Evolutionary conservation across 2,888 invertebrate species (phyloP), one percentile per base, ranked within the genome.

Genomic region (Lepidonotus clava): DNA sequence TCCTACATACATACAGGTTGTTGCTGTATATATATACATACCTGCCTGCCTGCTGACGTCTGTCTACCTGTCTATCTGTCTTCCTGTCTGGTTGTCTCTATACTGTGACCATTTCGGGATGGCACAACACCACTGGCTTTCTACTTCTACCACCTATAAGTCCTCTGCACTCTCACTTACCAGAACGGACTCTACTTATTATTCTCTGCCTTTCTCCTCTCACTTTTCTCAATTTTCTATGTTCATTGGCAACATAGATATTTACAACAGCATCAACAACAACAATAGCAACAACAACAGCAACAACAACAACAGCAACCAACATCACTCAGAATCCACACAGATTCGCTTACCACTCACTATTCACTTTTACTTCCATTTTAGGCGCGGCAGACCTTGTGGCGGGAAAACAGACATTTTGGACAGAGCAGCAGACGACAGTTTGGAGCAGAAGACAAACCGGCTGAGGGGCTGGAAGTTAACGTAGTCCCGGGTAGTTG

Each of bases 401-500:
- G 18, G 18, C 46, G 8, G 46, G 46, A 46, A 46, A 18, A 18
- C 8, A 46, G 18, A 18, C 8, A 46, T 8, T 11, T 18, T 46
- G 14, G 5, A 56, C 14, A 56, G 18, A 56, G 24, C 14, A 5
- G 56, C 71, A 71, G 71, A 71, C 71, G 71, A 71, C 71, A 18
- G 8, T 46, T 46, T 46, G 46, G 24, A 28, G 71, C 36, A 71
- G 36, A 11, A 38, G 71, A 71, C 18, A 38, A 34, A 34, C 61
- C 85, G 34, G 24, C n/a, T 61, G 66, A 85, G 80, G 84, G 61
- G 86, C 85, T 88, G 88, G 88, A 88, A 88, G 88, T 88, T 88
- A 88, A 88, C 88, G 88, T 88, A 88, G 88, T 88, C 88, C 88
- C 88, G 88, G 87, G 88, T 84, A 11, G 41, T 32, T 36, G 21